phyloP scores from a whole-genome alignment of 2,113 vertebrate genomes.

The Syngnathoides biaculeatus region DNA sequence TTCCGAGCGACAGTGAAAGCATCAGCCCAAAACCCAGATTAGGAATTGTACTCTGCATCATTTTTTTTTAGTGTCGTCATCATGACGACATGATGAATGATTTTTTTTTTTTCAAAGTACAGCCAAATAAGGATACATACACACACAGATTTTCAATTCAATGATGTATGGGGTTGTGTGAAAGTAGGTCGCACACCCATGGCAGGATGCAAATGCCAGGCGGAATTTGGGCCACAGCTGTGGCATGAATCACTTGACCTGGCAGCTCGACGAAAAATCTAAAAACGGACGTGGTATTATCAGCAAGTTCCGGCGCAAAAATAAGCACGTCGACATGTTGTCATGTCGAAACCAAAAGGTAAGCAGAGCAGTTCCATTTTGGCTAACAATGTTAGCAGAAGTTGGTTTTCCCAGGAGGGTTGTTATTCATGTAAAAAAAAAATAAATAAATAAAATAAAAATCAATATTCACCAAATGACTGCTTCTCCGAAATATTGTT shows the following conservation, averaged over 20 bases:
- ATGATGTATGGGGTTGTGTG: constrained; percentile 9
- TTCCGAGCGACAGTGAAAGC: constrained; percentile 24
- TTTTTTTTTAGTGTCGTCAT: constrained; percentile 15
- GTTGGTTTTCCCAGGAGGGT: too few species aligned
- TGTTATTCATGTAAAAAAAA: too few species aligned
- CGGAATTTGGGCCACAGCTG: constrained; percentile 29
- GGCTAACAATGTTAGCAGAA: neutral
- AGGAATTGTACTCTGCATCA: constrained; percentile 17
- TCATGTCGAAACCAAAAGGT: neutral
- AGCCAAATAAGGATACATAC: constrained; percentile 29
- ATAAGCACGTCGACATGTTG: neutral
- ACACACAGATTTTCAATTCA: neutral
- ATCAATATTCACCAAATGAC: too few species aligned
- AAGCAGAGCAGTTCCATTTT: neutral
- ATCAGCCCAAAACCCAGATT: constrained; percentile 44
- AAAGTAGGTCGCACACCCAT: constrained; percentile 42
- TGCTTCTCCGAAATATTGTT: too few species aligned
- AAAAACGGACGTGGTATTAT: neutral
- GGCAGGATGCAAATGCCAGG: constrained; percentile 13
- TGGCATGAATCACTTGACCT: neutral
- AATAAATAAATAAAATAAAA: too few species aligned
- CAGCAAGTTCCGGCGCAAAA: neutral
- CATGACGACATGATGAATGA: constrained; percentile 17
- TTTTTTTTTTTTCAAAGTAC: constrained; percentile 16
- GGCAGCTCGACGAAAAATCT: neutral